Evolutionary conservation across 2,797 vertebrate genomes (phyloP).

Genomic region (Geotrypetes seraphini): DNA sequence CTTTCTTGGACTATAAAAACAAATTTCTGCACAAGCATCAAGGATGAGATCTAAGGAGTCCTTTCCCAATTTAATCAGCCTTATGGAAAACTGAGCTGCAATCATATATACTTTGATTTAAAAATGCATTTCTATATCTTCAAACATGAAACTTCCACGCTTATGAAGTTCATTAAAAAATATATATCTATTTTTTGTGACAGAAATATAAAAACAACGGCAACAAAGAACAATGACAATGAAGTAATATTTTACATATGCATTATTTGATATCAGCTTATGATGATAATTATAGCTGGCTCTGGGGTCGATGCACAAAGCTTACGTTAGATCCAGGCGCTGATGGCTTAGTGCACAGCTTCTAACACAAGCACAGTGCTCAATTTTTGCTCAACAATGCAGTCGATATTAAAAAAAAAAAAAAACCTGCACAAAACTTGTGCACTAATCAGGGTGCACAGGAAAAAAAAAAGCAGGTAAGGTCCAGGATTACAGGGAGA

Average conservation of each 20-base stretch:
- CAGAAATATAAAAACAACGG: slow-evolving; percentile 30
- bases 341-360: too few relatives aligned
- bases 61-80: slow-evolving; percentile 36
- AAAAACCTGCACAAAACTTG: too few relatives aligned
- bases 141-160: slow-evolving; percentile 33
- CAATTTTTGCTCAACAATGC: too few relatives aligned
- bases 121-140: slow-evolving; percentile 39
- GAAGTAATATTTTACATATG: slow-evolving; percentile 19
- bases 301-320: too few relatives aligned
- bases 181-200: slow-evolving; percentile 41
- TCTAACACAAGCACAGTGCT: too few relatives aligned
- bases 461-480: too few relatives aligned
- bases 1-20: too few relatives aligned
- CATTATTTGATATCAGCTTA: slow-evolving; percentile 20
- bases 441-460: too few relatives aligned
- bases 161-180: too few relatives aligned
- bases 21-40: slow-evolving; percentile 37
- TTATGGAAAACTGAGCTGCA: slow-evolving; percentile 30
- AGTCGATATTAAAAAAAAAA: too few relatives aligned
- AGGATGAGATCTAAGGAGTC: slow-evolving; percentile 39
- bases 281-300: slow-evolving; percentile 15
- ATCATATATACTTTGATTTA: slow-evolving; percentile 29
- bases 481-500: too few relatives aligned
- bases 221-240: slow-evolving; percentile 19
- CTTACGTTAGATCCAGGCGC: too few relatives aligned